These are phyloP conservation scores for Dryoscopus gambensis DNA, from an alignment of 2,113 vertebrate genomes.

Conservation along the genomic window DNA sequence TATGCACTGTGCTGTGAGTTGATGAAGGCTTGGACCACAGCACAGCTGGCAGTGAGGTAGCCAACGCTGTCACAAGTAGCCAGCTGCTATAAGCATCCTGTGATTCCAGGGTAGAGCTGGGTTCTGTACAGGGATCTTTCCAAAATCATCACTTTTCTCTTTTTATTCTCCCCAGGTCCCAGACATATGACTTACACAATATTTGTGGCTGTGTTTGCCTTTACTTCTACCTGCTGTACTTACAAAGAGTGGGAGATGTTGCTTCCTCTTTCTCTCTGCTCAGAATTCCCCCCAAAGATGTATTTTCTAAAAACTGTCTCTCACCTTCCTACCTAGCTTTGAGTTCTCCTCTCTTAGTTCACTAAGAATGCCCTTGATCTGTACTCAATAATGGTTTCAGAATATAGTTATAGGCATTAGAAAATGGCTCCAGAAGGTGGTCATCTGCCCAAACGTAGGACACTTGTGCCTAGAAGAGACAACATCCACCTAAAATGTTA, in stretches of 20 bases:
- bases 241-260: not conserved
- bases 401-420: not conserved
- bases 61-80: not conserved
- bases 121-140: not conserved
- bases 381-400: not conserved
- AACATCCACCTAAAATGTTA: not conserved
- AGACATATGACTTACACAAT: not conserved
- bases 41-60: not conserved
- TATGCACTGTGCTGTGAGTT: not conserved
- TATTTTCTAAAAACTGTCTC: not conserved
- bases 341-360: not conserved
- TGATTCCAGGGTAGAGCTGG: not conserved
- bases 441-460: not conserved
- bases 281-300: not conserved
- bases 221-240: not conserved
- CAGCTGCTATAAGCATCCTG: not conserved
- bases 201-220: not conserved
- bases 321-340: not conserved
- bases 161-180: not conserved
- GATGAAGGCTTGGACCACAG: not conserved
- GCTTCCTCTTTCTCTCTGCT: not conserved
- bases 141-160: not conserved
- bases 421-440: not conserved
- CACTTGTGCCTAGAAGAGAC: not conserved
- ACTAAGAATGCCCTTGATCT: not conserved